Evolutionary conservation across 2,888 invertebrate genomes (phyloP), one percentile per base, ranked within the genome.

Genomic region (Drosophila tanythrix): DNA sequence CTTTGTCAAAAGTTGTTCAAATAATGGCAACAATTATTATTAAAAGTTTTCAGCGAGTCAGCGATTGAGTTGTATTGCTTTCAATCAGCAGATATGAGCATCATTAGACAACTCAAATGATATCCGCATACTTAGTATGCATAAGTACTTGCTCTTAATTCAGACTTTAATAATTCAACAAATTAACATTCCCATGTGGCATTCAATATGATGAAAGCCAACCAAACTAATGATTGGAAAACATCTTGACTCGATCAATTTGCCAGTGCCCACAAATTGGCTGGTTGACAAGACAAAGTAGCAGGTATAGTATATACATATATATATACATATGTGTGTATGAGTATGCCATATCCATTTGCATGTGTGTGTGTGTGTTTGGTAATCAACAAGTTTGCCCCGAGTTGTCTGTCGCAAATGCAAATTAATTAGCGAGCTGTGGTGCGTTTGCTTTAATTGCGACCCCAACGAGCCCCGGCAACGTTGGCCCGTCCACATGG

Each of bases 351-450:
- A 35, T 53, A 2, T 36, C 1, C 48, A 25, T 58, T 33, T 64
- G 46, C 15, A 31, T 43, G 2, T 48, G 10, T 52, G n/a, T 52
- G n/a, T 57, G 33, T 64, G 46, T 27, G 65, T 60, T 68, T 68
- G 70, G 70, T 68, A 86, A 88, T 87, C 87, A 88, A 87, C 87
- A 87, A 86, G 87, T 87, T 84, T 72, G 74, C 38, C 29, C 29
- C 40, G 21, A 57, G 57, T 63, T 73, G 51, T 55, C 78, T 65
- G 70, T 57, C 76, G 74, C 76, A 77, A 81, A 86, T 90, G 90
- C 81, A 88, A 89, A 90, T 89, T 89, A 90, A 90, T 90, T 82
- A 89, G 79, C 76, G 66, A 77, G 76, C 69, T 72, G 72, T 56
- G 74, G 70, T 76, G 77, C 77, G 75, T 75, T 73, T 74, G 81